phyloP scores from a whole-genome alignment of 2,888 invertebrate genomes.

The Eupithecia centaureata region DNA sequence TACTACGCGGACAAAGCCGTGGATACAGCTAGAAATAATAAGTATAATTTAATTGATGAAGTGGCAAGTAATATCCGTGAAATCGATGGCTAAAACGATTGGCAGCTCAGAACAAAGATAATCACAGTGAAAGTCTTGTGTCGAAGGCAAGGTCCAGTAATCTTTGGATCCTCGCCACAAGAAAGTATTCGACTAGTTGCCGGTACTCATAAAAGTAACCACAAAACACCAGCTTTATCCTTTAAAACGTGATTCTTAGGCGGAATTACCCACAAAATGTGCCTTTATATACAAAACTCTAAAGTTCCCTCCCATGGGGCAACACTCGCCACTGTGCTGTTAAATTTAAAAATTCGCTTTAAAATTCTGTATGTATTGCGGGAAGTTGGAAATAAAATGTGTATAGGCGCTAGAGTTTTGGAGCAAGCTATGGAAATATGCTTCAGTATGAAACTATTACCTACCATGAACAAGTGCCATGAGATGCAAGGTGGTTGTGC shows the following conservation, averaged over 20 bases:
- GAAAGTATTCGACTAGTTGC: not conserved
- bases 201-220: not conserved
- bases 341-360: constrained; percentile 46
- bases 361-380: constrained; percentile 50
- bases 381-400: constrained; percentile 63
- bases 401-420: constrained; percentile 38
- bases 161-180: not conserved
- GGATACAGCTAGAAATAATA: too few relatives aligned
- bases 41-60: too few relatives aligned
- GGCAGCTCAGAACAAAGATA: not conserved
- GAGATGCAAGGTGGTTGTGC: not conserved
- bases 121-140: not conserved
- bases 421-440: not conserved
- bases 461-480: too few relatives aligned
- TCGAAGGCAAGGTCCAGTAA: not conserved
- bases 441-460: constrained; percentile 1
- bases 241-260: not conserved
- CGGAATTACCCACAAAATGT: constrained; percentile 27
- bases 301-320: constrained; percentile 36
- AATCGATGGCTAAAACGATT: not conserved
- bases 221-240: not conserved
- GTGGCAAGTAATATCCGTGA: not conserved
- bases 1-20: too few relatives aligned
- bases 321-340: constrained; percentile 42
- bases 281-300: constrained; percentile 20